These are phyloP conservation scores for Andrena fulva DNA, from an alignment of 2,888 invertebrate genomes.

Conservation along the genomic window DNA sequence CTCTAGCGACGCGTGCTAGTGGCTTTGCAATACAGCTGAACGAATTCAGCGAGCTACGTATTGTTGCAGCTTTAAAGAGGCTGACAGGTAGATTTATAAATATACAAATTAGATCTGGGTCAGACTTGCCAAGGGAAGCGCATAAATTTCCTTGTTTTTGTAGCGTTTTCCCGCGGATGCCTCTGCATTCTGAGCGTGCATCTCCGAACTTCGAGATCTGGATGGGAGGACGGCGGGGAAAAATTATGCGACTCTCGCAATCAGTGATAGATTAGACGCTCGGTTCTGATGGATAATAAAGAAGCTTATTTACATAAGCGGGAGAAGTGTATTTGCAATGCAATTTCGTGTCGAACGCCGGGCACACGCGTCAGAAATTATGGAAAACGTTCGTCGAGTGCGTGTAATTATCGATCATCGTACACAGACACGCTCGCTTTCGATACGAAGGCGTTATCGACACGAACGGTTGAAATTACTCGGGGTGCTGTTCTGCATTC, in stretches of 20 bases:
- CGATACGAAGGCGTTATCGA: slow-evolving; percentile 20
- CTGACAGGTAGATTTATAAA: slow-evolving; percentile 2
- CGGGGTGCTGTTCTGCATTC: not conserved
- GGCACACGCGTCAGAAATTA: slow-evolving; percentile 11
- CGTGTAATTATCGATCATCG: slow-evolving; percentile 22
- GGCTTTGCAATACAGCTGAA: too few relatives aligned
- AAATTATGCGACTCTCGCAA: not conserved
- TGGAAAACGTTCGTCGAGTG: not conserved
- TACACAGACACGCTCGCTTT: slow-evolving; percentile 4
- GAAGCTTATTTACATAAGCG: slow-evolving; percentile 9
- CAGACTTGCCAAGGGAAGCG: not conserved
- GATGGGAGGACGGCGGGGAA: not conserved
- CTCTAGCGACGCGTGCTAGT: too few relatives aligned
- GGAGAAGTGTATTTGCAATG: not conserved
- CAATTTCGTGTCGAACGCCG: slow-evolving; percentile 9
- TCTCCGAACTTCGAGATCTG: not conserved
- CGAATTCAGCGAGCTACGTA: too few relatives aligned
- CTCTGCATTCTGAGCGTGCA: not conserved
- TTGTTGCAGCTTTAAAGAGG: not conserved
- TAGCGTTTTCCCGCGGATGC: slow-evolving; percentile 4
- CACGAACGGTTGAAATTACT: slow-evolving; percentile 18
- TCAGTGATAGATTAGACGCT: slow-evolving; percentile 9
- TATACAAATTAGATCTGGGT: slow-evolving; percentile 7
- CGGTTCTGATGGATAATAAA: not conserved
- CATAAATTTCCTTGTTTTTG: slow-evolving; percentile 7